phyloP scores from a whole-genome alignment of 2,113 vertebrate genomes.

The Patagioenas fasciata region DNA sequence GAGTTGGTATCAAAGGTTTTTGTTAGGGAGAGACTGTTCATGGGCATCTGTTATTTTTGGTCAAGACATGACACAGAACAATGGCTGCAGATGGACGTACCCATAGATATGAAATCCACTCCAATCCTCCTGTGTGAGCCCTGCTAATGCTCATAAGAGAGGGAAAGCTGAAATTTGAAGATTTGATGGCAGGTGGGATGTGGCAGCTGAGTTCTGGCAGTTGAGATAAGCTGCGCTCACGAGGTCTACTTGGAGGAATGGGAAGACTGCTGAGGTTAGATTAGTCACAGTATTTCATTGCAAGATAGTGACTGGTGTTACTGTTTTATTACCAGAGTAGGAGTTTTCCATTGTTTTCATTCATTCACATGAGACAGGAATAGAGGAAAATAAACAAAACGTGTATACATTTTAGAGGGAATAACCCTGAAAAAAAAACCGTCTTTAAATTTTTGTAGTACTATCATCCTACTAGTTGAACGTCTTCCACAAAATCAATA shows the following conservation, averaged over 20 bases:
- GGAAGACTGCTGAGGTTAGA: neutral
- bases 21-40: neutral
- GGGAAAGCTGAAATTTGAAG: neutral
- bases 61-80: neutral
- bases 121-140: neutral
- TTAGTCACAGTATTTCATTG: neutral
- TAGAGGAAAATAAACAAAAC: neutral
- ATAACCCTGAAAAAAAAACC: neutral
- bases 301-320: neutral
- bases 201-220: constrained; percentile 20
- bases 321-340: neutral
- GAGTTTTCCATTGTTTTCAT: constrained; percentile 14
- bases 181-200: neutral
- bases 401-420: neutral
- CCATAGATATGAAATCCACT: neutral
- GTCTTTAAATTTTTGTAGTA: neutral
- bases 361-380: neutral
- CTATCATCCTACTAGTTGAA: neutral
- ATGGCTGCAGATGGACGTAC: neutral
- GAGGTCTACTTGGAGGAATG: neutral
- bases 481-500: neutral
- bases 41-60: neutral
- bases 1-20: neutral
- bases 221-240: constrained; percentile 7
- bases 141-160: neutral